These are phyloP conservation scores for Mustela lutreola DNA, from an alignment of 2,113 vertebrate species.

Conservation along the genomic window DNA sequence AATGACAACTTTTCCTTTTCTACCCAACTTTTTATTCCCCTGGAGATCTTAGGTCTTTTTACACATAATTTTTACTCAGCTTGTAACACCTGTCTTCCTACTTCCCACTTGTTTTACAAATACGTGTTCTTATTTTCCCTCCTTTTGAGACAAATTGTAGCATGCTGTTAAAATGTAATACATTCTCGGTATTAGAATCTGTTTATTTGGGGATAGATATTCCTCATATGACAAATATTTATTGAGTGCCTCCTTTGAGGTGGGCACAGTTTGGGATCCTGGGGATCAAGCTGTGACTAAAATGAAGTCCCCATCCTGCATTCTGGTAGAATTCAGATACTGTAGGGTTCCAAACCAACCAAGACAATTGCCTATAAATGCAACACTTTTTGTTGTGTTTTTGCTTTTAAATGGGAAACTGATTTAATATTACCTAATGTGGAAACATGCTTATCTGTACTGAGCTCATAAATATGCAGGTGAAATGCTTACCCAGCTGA, in stretches of 20 bases:
- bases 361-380: neutral
- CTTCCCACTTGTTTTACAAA: neutral
- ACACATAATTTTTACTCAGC: neutral
- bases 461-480: slow-evolving; percentile 28
- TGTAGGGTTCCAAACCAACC: neutral
- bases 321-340: neutral
- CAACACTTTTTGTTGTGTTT: neutral
- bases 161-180: neutral
- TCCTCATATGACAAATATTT: neutral
- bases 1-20: neutral
- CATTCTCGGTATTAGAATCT: neutral
- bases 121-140: neutral
- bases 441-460: neutral
- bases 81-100: neutral
- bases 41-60: neutral
- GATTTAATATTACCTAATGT: neutral
- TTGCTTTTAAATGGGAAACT: slow-evolving; percentile 23
- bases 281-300: neutral
- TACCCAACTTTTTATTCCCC: neutral
- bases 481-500: neutral
- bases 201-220: neutral
- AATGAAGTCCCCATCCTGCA: neutral
- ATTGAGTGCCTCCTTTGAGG: neutral
- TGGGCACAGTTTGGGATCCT: neutral
- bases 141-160: neutral